Percentiles rank a stretch among this genome's conserved stretches.
Evolutionary conservation across 2,888 invertebrate species (phyloP).

Genomic region (Athripsodes cinereus): DNA sequence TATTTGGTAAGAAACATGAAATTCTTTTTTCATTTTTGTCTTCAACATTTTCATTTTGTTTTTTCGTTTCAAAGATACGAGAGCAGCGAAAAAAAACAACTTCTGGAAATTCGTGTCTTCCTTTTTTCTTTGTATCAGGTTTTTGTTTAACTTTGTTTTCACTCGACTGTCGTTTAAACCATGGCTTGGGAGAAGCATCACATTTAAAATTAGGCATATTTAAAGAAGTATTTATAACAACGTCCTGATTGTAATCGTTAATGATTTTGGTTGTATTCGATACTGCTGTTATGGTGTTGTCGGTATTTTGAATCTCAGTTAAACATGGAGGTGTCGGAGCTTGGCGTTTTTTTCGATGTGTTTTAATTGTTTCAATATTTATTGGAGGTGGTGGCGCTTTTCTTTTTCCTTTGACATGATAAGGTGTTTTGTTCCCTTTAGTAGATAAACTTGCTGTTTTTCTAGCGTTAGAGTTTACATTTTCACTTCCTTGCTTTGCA

Average conservation of each 20-base stretch:
- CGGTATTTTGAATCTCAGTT: conserved; percentile 6
- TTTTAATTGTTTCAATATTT: conserved; percentile 31
- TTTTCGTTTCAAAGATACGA: conserved; percentile 43
- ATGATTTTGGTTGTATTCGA: background rate
- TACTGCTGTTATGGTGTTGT: conserved; percentile 22
- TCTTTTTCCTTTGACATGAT: conserved; percentile 70
- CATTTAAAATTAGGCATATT: conserved; percentile 1
- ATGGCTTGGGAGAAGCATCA: conserved; percentile 51
- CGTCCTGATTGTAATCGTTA: conserved; percentile 19
- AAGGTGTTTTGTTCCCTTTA: conserved; percentile 51
- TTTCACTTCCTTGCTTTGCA: conserved; percentile 29
- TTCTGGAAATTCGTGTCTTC: conserved; percentile 42
- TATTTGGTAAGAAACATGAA: conserved; percentile 61
- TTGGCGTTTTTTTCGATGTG: conserved; percentile 38
- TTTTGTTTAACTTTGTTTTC: conserved; percentile 31
- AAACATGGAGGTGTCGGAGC: conserved; percentile 42
- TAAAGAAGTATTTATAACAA: background rate
- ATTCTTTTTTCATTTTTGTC: conserved; percentile 48
- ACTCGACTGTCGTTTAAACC: conserved; percentile 55
- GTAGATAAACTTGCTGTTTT: conserved; percentile 59
- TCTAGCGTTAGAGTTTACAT: conserved; percentile 41
- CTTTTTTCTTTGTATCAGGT: conserved; percentile 36
- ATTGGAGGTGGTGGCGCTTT: conserved; percentile 66
- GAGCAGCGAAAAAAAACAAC: conserved; percentile 49
- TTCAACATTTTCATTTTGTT: conserved; percentile 29